Evolutionary conservation across 2,888 invertebrate species (phyloP).

Genomic region (Piscicola geometra): DNA sequence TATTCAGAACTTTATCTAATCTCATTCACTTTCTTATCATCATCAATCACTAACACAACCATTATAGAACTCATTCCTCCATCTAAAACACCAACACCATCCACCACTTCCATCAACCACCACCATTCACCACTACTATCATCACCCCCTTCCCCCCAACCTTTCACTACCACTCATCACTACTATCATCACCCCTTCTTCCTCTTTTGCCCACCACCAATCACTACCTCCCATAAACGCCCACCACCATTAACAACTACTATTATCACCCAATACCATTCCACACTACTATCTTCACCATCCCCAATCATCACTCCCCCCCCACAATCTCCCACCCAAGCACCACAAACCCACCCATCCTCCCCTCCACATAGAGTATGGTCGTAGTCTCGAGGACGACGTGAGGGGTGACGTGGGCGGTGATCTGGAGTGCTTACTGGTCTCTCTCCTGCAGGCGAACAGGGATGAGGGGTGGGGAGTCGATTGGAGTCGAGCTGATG

Average conservation of each 20-base stretch:
- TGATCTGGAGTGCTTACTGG: constrained; percentile 52
- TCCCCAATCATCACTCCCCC: neutral
- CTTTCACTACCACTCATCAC: too few relatives aligned
- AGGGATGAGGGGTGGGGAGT: constrained; percentile 35
- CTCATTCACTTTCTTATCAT: neutral
- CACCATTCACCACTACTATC: too few relatives aligned
- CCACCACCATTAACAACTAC: too few relatives aligned
- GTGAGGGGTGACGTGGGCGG: constrained; percentile 53
- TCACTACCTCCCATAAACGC: too few relatives aligned
- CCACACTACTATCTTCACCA: too few relatives aligned
- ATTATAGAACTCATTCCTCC: too few relatives aligned
- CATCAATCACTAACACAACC: neutral
- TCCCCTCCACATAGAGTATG: constrained; percentile 46
- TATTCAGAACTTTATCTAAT: too few relatives aligned
- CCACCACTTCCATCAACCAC: too few relatives aligned
- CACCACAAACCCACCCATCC: neutral
- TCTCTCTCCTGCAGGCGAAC: constrained; percentile 43
- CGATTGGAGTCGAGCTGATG: constrained; percentile 45
- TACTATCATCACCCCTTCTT: neutral
- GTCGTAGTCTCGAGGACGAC: constrained; percentile 50
- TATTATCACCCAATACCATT: neutral
- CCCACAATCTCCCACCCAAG: neutral
- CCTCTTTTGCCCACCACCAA: constrained; percentile 39
- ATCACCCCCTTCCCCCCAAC: too few relatives aligned
- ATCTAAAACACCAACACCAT: too few relatives aligned